Conservation (phyloP, 1,140 invertebrate species). For the Drosophila sechellia region DNA sequence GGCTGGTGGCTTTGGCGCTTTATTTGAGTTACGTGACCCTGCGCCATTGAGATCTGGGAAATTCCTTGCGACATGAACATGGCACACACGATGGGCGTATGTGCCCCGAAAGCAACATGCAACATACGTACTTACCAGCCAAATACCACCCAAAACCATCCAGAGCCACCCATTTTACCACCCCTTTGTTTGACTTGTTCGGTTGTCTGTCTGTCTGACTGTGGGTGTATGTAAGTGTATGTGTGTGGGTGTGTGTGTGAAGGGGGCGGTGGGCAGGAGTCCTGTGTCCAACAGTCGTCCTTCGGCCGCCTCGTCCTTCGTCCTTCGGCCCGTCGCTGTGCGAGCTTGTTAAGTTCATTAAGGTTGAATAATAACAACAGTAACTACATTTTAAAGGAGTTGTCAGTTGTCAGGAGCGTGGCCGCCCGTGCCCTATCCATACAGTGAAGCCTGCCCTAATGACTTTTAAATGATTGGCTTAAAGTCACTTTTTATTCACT, state of each 20-base stretch:
- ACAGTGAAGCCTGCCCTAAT: conserved; percentile 9
- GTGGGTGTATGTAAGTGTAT: conserved; percentile 16
- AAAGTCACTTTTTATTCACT: no score
- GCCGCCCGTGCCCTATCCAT: conserved; percentile 26
- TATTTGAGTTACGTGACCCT: conserved; percentile 81
- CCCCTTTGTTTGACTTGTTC: conserved; percentile 51
- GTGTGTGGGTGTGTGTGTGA: conserved; percentile 6
- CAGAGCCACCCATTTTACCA: conserved; percentile 19
- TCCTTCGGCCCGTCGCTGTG: conserved; percentile 37
- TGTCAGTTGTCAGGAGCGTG: conserved; percentile 61
- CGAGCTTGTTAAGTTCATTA: conserved; percentile 81
- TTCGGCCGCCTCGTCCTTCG: conserved; percentile 25
- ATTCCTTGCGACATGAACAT: conserved; percentile 80
- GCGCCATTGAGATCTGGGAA: conserved; percentile 72
- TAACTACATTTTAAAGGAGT: conserved; percentile 82
- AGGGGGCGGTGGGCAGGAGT: conserved; percentile 18
- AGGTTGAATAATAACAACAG: conserved; percentile 82
- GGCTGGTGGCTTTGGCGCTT: conserved; percentile 64
- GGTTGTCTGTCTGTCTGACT: conserved; percentile 39
- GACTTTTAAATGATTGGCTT: not conserved
- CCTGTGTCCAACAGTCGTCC: conserved; percentile 53
- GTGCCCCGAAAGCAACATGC: conserved; percentile 46
- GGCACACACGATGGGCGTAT: conserved; percentile 37
- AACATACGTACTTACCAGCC: conserved; percentile 40
- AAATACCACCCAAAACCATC: conserved; percentile 22